These are phyloP conservation scores for Antitype chi DNA, from an alignment of 2,888 invertebrate genomes.

Conservation along the genomic window DNA sequence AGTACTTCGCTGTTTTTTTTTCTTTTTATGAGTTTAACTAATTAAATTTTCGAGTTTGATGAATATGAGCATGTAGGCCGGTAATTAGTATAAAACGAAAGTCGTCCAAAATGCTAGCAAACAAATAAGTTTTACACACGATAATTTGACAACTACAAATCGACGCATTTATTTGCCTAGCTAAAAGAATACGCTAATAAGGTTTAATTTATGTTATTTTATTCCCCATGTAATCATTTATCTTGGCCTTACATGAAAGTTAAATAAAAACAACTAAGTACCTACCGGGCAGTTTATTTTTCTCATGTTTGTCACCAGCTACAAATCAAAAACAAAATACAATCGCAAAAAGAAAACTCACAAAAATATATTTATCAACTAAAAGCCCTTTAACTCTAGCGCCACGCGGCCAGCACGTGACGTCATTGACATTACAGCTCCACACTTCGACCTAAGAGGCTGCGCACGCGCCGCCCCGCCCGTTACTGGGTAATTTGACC, in stretches of 20 bases:
- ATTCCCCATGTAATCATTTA: slow-evolving; percentile 17
- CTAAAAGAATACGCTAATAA: neutral
- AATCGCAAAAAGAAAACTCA: slow-evolving; percentile 12
- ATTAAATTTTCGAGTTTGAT: slow-evolving; percentile 55
- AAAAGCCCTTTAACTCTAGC: slow-evolving; percentile 78
- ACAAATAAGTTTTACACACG: slow-evolving; percentile 29
- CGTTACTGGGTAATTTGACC: slow-evolving; percentile 78
- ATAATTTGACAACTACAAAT: slow-evolving; percentile 46
- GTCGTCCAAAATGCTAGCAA: neutral
- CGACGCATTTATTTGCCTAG: neutral
- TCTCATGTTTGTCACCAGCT: neutral
- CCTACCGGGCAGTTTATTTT: neutral
- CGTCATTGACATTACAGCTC: slow-evolving; percentile 79
- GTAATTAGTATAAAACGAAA: slow-evolving; percentile 37
- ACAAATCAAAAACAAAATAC: slow-evolving; percentile 25
- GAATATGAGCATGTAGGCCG: slow-evolving; percentile 32
- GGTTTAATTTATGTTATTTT: slow-evolving; percentile 18
- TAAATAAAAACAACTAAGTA: too few relatives aligned
- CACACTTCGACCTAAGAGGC: slow-evolving; percentile 68
- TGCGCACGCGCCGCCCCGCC: slow-evolving; percentile 75
- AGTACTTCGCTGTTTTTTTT: slow-evolving; percentile 27
- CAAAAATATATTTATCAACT: slow-evolving; percentile 69
- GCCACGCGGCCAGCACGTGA: slow-evolving; percentile 80
- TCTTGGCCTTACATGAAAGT: neutral
- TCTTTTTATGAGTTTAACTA: slow-evolving; percentile 42